These are phyloP conservation scores for Diaprepes abbreviatus DNA, from an alignment of 2,888 invertebrate species.

Conservation along the genomic window DNA sequence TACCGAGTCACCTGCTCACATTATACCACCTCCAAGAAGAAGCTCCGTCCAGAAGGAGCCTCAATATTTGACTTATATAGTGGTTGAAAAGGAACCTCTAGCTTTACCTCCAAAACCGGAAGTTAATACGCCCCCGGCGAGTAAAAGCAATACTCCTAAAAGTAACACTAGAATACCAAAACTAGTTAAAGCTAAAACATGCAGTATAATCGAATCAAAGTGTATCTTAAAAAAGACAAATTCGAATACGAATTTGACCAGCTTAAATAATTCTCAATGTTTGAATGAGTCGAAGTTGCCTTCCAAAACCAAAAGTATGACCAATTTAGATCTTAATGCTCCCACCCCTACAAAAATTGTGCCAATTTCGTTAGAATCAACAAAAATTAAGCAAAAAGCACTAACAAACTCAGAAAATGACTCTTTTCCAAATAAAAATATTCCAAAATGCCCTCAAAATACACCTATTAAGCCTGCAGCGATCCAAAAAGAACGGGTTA, in stretches of 20 bases:
- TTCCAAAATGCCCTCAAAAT: slow-evolving; percentile 18
- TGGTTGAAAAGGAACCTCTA: not conserved
- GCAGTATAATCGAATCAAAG: slow-evolving; percentile 78
- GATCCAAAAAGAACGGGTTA: not conserved
- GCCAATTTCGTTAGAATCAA: slow-evolving; percentile 29
- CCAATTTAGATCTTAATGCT: slow-evolving; percentile 53
- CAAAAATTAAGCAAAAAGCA: slow-evolving; percentile 13
- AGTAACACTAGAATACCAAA: slow-evolving; percentile 68
- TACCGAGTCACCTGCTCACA: slow-evolving; percentile 4
- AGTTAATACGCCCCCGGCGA: not conserved
- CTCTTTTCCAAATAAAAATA: not conserved
- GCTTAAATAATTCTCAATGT: not conserved
- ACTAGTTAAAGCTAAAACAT: slow-evolving; percentile 79
- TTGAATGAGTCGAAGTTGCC: slow-evolving; percentile 23
- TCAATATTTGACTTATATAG: not conserved
- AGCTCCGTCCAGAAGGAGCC: slow-evolving; percentile 5
- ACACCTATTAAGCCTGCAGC: slow-evolving; percentile 8
- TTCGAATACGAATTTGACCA: slow-evolving; percentile 66
- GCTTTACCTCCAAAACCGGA: not conserved
- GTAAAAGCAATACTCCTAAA: slow-evolving; percentile 15
- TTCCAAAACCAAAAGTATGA: slow-evolving; percentile 59
- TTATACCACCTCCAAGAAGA: slow-evolving; percentile 36
- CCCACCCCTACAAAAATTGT: slow-evolving; percentile 34
- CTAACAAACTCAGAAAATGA: not conserved
- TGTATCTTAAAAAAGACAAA: slow-evolving; percentile 76